Base-by-base conservation (phyloP, 2,797 vertebrate species). In the Melanotaenia parkinsoni region DNA sequence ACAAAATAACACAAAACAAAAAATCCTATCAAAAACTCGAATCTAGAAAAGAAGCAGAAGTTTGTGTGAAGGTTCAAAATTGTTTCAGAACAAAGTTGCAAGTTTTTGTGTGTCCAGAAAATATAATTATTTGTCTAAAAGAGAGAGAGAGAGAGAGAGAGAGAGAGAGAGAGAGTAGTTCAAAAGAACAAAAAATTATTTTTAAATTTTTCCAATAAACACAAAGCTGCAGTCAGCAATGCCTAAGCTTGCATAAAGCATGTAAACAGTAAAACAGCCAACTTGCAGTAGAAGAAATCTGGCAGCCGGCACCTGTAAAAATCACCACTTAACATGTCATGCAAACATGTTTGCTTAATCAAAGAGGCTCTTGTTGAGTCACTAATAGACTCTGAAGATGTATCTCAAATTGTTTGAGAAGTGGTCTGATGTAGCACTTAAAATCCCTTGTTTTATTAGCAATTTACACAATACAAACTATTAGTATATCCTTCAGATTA, bases 251-350 rank as follows among this genome's bases (percentile, higher is more conserved):
- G 33, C 47, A 26, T 26, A 16, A 76, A 28, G 18, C 20, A 4
- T 30, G 45, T 3, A 58, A 56, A 63, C 20, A 10, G 13, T 16
- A 3, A 59, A 37, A 60, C 53, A 2, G 26, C 30, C 38, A 30
- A 10, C 28, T 30, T 53, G 18, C 11, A 4, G n/a, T 3, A 50
- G 45, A 20, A 50, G 2, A 33, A 57, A 62, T 16, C 2, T 13
- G 8, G 9, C 50, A 24, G 22, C 8, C 22, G 3, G 24, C 11
- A 54, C 3, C 51, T 26, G 22, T 8, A 4, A 57, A 61, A 30
- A 22, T 57, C 26, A 26, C 35, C 40, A 54, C 54, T 62, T n/a
- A 54, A 32, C 24, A 59, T 51, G 32, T 58, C 51, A 50, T 47
- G 18, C 43, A 10, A 30, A 20, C 20, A 11, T 8, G 5, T 73